Conservation (phyloP, 2,113 vertebrate species). For the Cyphomyrus discorhynchus region DNA sequence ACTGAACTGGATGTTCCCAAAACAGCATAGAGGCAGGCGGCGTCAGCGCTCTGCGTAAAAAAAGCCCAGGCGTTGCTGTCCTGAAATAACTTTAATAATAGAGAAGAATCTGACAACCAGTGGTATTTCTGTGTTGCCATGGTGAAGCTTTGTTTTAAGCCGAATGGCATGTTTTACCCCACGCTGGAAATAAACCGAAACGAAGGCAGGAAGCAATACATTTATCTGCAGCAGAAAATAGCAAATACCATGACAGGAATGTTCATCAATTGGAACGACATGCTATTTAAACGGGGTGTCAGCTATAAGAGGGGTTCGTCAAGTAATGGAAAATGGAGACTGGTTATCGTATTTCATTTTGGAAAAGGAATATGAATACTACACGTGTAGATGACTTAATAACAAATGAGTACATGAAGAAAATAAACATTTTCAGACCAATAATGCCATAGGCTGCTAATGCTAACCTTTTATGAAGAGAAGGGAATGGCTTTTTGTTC, state of each 20-base stretch:
- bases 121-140: conserved; percentile 15
- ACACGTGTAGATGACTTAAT: background rate
- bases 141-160: conserved; percentile 6
- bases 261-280: background rate
- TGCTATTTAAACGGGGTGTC: background rate
- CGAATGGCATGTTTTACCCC: conserved; percentile 1
- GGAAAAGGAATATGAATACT: background rate
- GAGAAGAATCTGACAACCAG: conserved; percentile 8
- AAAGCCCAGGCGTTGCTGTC: background rate
- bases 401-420: background rate
- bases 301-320: background rate
- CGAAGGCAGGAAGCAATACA: background rate
- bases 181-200: background rate
- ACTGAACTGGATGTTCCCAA: background rate
- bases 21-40: background rate
- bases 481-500: background rate
- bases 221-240: conserved; percentile 7
- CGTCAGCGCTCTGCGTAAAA: background rate
- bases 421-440: background rate
- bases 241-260: conserved; percentile 9
- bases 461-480: background rate
- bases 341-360: background rate
- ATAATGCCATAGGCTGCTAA: background rate
- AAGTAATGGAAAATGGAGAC: background rate
- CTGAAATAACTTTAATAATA: conserved; percentile 16